Evolutionary conservation across 2,888 invertebrate species (phyloP), one percentile per base, ranked within the genome.

Genomic region (Hecatera dysodea): DNA sequence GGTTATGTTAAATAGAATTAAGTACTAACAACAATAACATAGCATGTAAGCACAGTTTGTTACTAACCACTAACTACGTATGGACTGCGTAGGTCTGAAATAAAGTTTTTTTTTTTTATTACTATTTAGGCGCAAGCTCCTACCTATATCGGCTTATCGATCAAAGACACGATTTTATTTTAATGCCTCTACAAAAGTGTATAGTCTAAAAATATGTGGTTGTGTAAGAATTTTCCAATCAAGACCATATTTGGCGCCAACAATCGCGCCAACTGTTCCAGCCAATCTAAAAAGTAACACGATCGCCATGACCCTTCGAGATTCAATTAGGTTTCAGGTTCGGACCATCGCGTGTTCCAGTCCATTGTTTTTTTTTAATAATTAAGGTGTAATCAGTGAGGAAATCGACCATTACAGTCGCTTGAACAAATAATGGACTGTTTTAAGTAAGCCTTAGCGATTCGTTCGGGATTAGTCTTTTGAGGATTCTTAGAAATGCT

Each of bases 341-440:
- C 52, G 15, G 9, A 68, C 52, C 39, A n/a, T 77, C n/a, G 78
- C 78, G 78, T 78, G 81, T 60, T 62, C 42, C 59, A 52, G 29
- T 39, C 62, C 50, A 75, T 66, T 80, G 76, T 62, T 62, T 65
- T 62, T 62, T 65, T 63, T 75, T 62, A 75, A 78, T 80, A 63
- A 80, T 75, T 68, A 59, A 68, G 2, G 27, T 19, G 56, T 42
- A 53, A 74, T 74, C 48, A 17, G 53, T 27, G 42, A 52, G 55
- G 22, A 65, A 80, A 75, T 68, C 29, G 53, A 59, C 24, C 33
- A 63, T 59, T 65, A 65, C 12, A 22, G 59, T n/a, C 3, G 9
- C n/a, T 72, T 46, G 19, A 44, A 2, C 27, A 64, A 60, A 42
- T 57, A 79, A 12, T 52, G 39, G 22, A 17, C 3, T 17, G 19